Conservation (phyloP, 2,888 invertebrate genomes). For the Drosophila borborema region DNA sequence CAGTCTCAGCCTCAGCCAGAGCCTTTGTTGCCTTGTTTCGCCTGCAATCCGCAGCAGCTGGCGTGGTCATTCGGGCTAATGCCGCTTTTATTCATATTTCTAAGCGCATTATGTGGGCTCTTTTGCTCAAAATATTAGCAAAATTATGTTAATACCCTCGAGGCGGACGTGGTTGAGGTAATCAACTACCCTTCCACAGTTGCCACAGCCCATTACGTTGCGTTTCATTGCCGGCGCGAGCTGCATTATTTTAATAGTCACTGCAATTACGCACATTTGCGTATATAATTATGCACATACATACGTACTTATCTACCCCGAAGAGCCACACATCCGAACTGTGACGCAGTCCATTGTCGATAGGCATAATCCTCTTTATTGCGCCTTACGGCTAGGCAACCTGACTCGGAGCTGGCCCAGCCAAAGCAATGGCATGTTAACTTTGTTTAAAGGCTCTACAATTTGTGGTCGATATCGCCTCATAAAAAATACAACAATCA, state of each 20-base stretch:
- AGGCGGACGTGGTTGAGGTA: slow-evolving; percentile 30
- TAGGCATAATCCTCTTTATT: slow-evolving; percentile 22
- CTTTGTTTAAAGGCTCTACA: slow-evolving; percentile 1
- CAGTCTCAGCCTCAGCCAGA: neutral
- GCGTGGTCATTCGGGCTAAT: slow-evolving; percentile 65
- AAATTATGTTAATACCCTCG: slow-evolving; percentile 66
- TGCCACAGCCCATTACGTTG: slow-evolving; percentile 24
- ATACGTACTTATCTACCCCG: slow-evolving; percentile 4
- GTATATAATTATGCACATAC: slow-evolving; percentile 27
- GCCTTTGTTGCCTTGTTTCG: slow-evolving; percentile 26
- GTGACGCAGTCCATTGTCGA: slow-evolving; percentile 13
- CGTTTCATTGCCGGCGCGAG: slow-evolving; percentile 41
- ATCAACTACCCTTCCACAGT: slow-evolving; percentile 23
- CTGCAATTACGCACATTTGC: slow-evolving; percentile 57
- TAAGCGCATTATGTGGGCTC: slow-evolving; percentile 66
- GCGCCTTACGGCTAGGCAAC: slow-evolving; percentile 20
- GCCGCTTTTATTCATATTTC: slow-evolving; percentile 69
- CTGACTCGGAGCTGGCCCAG: neutral
- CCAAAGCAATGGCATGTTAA: slow-evolving; percentile 10
- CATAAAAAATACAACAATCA: neutral
- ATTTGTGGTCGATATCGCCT: slow-evolving; percentile 2
- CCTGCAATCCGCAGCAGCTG: slow-evolving; percentile 54
- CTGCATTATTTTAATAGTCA: slow-evolving; percentile 68
- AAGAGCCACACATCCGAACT: neutral
- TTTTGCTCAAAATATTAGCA: slow-evolving; percentile 60